These are phyloP conservation scores for Eurytoma californica DNA, from an alignment of 2,888 invertebrate species.

Conservation along the genomic window DNA sequence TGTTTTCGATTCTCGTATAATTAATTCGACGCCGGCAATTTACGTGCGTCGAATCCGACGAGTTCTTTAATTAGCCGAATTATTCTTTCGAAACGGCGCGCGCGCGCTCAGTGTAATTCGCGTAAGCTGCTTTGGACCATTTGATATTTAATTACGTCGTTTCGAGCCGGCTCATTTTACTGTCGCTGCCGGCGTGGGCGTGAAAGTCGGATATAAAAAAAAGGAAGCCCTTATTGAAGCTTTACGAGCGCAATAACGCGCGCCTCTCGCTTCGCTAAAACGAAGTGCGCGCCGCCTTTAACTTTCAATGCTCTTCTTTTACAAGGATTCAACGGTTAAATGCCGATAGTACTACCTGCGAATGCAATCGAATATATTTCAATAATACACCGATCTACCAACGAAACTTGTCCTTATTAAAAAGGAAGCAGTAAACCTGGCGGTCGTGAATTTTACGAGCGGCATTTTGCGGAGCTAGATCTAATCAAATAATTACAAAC, in stretches of 20 bases:
- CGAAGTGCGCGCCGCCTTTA: not conserved
- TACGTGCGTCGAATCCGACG: not conserved
- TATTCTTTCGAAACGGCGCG: too few species aligned
- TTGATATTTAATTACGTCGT: not conserved
- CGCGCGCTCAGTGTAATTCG: not conserved
- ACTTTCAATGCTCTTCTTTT: not conserved
- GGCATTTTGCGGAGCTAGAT: too few species aligned
- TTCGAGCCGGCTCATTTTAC: not conserved
- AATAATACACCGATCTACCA: not conserved
- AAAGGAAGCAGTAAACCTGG: not conserved
- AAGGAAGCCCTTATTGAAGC: slow-evolving; percentile 18
- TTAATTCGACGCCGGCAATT: slow-evolving; percentile 4
- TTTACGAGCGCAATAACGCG: slow-evolving; percentile 33
- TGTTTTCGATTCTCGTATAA: slow-evolving; percentile 25
- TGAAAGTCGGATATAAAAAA: slow-evolving; percentile 11
- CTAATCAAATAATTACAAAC: too few species aligned
- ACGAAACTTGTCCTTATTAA: not conserved
- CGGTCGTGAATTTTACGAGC: too few species aligned
- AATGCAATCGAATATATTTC: not conserved
- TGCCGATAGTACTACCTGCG: not conserved
- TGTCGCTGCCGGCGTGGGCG: not conserved
- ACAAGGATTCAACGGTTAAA: not conserved
- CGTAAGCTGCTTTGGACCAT: not conserved
- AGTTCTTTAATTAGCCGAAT: not conserved
- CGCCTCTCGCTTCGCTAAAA: not conserved